Base-by-base conservation (phyloP, 2,113 vertebrate genomes). In the Chloropsis hardwickii region DNA sequence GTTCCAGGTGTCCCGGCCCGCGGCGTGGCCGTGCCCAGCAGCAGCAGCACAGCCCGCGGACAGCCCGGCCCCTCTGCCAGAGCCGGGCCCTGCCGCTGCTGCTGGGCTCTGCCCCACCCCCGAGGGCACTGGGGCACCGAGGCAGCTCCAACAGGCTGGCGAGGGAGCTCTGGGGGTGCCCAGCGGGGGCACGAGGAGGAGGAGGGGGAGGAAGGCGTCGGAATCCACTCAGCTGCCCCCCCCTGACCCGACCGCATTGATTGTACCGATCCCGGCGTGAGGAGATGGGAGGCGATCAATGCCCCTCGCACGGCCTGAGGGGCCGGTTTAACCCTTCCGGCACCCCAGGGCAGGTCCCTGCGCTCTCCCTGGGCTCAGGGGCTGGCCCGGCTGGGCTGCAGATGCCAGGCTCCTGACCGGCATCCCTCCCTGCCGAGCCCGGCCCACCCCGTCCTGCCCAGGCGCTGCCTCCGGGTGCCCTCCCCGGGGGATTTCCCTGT, bases 391-490 rank as follows among this genome's bases (percentile, higher is more conserved):
- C 64, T 23, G 61, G 7, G 51, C 71, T 28, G 58, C 44, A 11
- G 44, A 2, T 0, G 6, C 14, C 12, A 1, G 8, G 9, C 27
- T 60, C 61, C n/a, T 2, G 42, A 11, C 9, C 19, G 11, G 4
- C 1, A 0, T 11, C 19, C 18, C 31, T 19, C 44, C 48, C 25
- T 25, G 56, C 54, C 0, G 9, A 24, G 40, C n/a, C 62, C 4
- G 42, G 33, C 72, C 48, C 57, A 4, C 15, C 27, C 2, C 87
- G 15, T 23, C 80, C 65, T 24, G 15, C 58, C 33, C 1, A 1
- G 20, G n/a, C 57, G 33, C 53, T 29, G 56, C 57, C 33, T 40
- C 4, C 3, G 71, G 7, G n/a, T 23, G 29, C 9, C 35, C 28
- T 58, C 54, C 18, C 10, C 3, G 5, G 4, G 20, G 60, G 29